Evolutionary conservation across 2,113 vertebrate species (phyloP).

Genomic region (Motacilla tschutschensis): DNA sequence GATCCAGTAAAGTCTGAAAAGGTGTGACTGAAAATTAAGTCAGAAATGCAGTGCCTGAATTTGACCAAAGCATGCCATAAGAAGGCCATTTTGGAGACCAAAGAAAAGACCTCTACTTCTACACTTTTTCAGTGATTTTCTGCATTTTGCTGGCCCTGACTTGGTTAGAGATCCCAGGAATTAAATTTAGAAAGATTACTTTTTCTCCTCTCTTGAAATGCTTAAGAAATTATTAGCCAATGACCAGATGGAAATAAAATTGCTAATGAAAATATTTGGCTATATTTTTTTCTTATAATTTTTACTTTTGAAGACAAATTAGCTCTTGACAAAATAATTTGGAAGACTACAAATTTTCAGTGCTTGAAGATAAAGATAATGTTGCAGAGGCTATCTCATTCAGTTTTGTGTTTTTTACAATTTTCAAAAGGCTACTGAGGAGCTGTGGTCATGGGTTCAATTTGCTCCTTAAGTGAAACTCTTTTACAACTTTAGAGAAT

Average conservation of each 20-base stretch:
- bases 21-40: fast-evolving
- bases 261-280: not conserved
- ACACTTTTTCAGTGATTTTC: not conserved
- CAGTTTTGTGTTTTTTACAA: not conserved
- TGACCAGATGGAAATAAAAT: not conserved
- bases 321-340: not conserved
- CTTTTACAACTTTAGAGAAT: not conserved
- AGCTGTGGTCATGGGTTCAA: not conserved
- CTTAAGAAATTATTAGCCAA: not conserved
- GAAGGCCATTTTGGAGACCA: not conserved
- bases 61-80: not conserved
- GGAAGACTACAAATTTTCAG: not conserved
- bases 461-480: not conserved
- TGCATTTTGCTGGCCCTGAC: not conserved
- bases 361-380: not conserved
- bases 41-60: not conserved
- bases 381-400: not conserved
- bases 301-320: not conserved
- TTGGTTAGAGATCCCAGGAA: not conserved
- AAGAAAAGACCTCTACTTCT: not conserved
- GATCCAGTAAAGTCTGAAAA: not conserved
- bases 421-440: not conserved
- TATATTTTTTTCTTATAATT: not conserved
- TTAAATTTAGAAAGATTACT: not conserved
- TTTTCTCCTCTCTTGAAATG: not conserved